phyloP scores from a whole-genome alignment of 2,113 vertebrate genomes.

The Hepsetus odoe region DNA sequence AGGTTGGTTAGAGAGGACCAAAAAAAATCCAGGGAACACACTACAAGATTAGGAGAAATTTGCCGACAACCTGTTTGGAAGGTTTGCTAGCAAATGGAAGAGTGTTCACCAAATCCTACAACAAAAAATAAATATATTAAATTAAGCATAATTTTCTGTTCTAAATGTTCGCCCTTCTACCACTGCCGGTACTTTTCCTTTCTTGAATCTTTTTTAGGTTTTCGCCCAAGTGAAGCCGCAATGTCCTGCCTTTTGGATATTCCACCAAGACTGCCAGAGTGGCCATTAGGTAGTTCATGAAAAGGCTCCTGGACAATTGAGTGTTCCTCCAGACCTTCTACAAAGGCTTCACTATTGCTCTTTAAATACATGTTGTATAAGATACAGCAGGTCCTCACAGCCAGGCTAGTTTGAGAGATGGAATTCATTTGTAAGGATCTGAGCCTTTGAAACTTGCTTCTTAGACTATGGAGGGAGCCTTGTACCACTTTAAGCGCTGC shows the following conservation, averaged over 20 bases:
- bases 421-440: constrained; percentile 40
- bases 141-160: neutral
- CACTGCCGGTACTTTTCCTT: neutral
- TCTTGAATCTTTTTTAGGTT: constrained; percentile 21
- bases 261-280: constrained; percentile 51
- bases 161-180: neutral
- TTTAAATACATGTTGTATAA: constrained; percentile 53
- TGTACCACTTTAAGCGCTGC: constrained; percentile 35
- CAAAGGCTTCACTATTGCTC: neutral
- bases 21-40: no score
- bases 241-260: constrained; percentile 56
- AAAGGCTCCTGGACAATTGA: constrained; percentile 29
- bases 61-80: no score
- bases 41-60: no score
- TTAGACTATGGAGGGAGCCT: constrained; percentile 37
- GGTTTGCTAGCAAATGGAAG: no score
- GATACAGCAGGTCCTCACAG: constrained; percentile 54
- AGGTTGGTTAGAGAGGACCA: no score
- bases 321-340: constrained; percentile 17
- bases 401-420: constrained; percentile 22
- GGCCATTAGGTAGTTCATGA: constrained; percentile 45
- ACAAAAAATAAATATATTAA: neutral
- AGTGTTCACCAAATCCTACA: no score
- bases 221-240: constrained; percentile 37
- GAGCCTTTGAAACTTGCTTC: constrained; percentile 38